A percentile compares a stretch with the other conserved stretches of the same genome.
These are phyloP conservation scores for Phlogophora meticulosa DNA, from an alignment of 2,888 invertebrate species.

Conservation along the genomic window DNA sequence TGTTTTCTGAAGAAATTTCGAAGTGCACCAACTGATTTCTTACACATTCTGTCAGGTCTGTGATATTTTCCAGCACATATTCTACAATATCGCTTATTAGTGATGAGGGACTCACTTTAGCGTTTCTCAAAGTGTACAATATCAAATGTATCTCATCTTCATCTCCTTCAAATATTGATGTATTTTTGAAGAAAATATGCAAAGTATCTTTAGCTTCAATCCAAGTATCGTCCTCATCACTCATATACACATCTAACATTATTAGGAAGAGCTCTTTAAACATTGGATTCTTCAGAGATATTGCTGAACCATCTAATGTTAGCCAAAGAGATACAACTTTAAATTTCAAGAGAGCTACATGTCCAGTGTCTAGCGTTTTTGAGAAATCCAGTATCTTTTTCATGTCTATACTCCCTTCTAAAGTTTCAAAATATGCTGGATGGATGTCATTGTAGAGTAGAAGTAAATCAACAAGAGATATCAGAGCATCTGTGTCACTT, in stretches of 20 bases:
- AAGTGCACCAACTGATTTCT: slow-evolving; percentile 82
- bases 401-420: slow-evolving; percentile 86
- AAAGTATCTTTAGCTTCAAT: slow-evolving; percentile 90
- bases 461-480: slow-evolving; percentile 82
- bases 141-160: slow-evolving; percentile 93
- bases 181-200: slow-evolving; percentile 91
- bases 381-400: slow-evolving; percentile 84
- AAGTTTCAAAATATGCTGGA: slow-evolving; percentile 84
- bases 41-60: slow-evolving; percentile 78
- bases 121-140: slow-evolving; percentile 89
- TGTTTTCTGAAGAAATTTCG: slow-evolving; percentile 80
- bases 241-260: slow-evolving; percentile 90
- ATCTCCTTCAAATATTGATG: slow-evolving; percentile 92
- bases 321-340: slow-evolving; percentile 87
- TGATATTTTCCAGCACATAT: slow-evolving; percentile 80
- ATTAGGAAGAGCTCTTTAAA: slow-evolving; percentile 91
- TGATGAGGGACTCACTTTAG: slow-evolving; percentile 77
- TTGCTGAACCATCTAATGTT: slow-evolving; percentile 86
- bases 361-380: slow-evolving; percentile 73
- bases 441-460: slow-evolving; percentile 85
- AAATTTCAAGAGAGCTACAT: slow-evolving; percentile 82
- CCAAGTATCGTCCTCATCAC: slow-evolving; percentile 80
- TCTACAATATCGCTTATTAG: slow-evolving; percentile 82
- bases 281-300: slow-evolving; percentile 88
- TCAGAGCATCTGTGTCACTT: slow-evolving; percentile 78